Percentiles rank a stretch among this genome's conserved stretches.
These are phyloP conservation scores for Phthorimaea operculella DNA, from an alignment of 1,140 invertebrate genomes.

Conservation along the genomic window DNA sequence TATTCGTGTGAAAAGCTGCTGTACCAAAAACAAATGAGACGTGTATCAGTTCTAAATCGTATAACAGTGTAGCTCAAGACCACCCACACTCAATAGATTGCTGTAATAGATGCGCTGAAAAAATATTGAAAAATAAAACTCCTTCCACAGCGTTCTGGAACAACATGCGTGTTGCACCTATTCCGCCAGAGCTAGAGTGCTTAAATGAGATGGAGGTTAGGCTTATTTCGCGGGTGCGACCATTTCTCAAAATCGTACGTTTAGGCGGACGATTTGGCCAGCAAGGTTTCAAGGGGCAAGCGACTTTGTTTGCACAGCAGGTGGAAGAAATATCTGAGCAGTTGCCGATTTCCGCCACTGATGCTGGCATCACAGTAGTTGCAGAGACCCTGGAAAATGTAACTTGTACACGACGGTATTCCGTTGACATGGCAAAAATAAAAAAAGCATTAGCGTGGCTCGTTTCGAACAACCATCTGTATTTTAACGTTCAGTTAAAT, in stretches of 20 bases:
- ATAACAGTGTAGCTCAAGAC: constrained; percentile 1
- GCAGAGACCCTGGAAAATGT: constrained; percentile 1
- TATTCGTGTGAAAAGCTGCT: constrained; percentile 8
- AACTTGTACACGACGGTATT: constrained; percentile 4
- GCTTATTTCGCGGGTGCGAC: constrained; percentile 8
- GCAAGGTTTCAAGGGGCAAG: constrained; percentile 11
- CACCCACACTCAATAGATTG: constrained; percentile 4
- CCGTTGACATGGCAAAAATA: constrained; percentile 3
- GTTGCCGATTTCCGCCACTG: constrained; percentile 2
- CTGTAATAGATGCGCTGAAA: constrained; percentile 10
- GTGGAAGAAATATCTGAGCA: constrained; percentile 9
- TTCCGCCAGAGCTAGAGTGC: constrained; percentile 9
- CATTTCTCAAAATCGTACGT: constrained; percentile 10
- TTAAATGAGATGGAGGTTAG: constrained; percentile 10
- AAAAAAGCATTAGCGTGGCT: constrained; percentile 6
- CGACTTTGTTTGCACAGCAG: constrained; percentile 5
- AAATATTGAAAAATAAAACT: constrained; percentile 10
- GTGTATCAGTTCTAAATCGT: constrained; percentile 3
- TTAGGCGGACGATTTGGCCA: constrained; percentile 8
- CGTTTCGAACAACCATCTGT: constrained; percentile 5
- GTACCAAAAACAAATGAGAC: constrained; percentile 6
- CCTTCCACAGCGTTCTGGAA: constrained; percentile 11
- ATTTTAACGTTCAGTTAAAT: constrained; percentile 9
- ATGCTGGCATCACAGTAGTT: constrained; percentile 1
- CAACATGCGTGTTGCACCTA: constrained; percentile 9